Evolutionary conservation across 2,888 invertebrate species (phyloP).

Genomic region (Tipula helvola): DNA sequence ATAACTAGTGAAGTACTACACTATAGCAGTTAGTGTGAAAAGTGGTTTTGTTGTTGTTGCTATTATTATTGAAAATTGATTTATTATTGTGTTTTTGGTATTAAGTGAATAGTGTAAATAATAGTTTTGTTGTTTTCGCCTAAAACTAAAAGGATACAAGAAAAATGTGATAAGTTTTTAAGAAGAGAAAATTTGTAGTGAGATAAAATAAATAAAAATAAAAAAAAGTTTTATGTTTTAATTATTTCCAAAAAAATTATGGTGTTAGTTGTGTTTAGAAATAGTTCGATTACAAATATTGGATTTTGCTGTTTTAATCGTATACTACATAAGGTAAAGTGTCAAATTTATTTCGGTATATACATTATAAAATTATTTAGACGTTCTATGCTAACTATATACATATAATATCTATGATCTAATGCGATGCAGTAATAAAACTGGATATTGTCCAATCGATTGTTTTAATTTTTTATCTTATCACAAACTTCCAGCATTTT

Average conservation of each 20-base stretch:
- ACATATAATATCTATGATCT: not conserved
- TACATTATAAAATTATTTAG: not conserved
- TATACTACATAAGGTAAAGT: not conserved
- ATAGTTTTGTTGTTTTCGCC: not conserved
- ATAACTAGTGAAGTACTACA: not conserved
- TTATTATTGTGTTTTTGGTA: not conserved
- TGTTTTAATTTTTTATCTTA: not conserved
- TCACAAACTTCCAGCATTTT: not conserved
- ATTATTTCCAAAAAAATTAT: not conserved
- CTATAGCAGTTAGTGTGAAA: not conserved
- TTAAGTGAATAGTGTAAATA: not conserved
- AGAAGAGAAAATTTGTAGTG: not conserved
- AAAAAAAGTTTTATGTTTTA: not conserved
- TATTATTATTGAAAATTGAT: not conserved
- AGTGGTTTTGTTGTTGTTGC: not conserved
- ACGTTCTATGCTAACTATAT: not conserved
- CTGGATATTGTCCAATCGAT: not conserved
- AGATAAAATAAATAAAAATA: not conserved
- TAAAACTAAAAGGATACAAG: not conserved
- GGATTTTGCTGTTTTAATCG: not conserved
- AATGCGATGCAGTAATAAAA: not conserved
- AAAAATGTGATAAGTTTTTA: not conserved
- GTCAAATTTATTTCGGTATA: not conserved
- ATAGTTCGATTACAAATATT: not conserved
- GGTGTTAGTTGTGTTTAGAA: not conserved